Base-by-base conservation (phyloP, 2,113 vertebrate genomes). In the Cyphomyrus plagiostoma region DNA sequence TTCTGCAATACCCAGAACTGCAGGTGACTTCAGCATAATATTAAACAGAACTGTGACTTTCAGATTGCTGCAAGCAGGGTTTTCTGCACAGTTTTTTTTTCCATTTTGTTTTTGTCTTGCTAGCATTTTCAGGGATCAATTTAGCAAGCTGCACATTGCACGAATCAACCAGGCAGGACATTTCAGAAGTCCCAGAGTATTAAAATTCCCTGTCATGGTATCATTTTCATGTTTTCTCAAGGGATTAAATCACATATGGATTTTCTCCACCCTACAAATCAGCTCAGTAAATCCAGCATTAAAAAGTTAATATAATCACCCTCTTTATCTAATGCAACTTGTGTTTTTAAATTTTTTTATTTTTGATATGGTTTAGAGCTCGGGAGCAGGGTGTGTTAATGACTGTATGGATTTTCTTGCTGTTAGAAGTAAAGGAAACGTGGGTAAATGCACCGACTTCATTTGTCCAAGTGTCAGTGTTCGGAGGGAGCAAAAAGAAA, bases 401-500 rank as follows among this genome's bases (percentile, higher is more conserved):
- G 21, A 45, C 56, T 45, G 13, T 35, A 56, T 56, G 56, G 45
- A 48, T 90, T 77, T 48, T 42, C 26, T 53, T 49, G 50, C 17
- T 42, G 11, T 15, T 39, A 30, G 58, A 52, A 74, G 49, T 56
- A 74, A 53, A 45, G 23, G 35, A 53, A 83, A 39, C 46, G 48
- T n/a, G 23, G 10, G 62, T n/a, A 52, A 39, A 85, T 42, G 8
- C 53, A 66, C 2, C 4, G 83, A 46, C 7, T 84, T 48, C 35
- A 86, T 19, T 52, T 86, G 26, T 58, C 84, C 86, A 10, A 74
- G 85, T 91, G 87, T 66, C 17, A 88, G 23, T 86, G 85, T 84
- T 84, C 19, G 7, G 19, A n/a, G 62, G 8, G 82, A 86, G 89
- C 88, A 89, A 86, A 92, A 91, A 90, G 89, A 42, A 62, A 56